These are phyloP conservation scores for Hyles vespertilio DNA, from an alignment of 1,140 invertebrate genomes.

Conservation along the genomic window DNA sequence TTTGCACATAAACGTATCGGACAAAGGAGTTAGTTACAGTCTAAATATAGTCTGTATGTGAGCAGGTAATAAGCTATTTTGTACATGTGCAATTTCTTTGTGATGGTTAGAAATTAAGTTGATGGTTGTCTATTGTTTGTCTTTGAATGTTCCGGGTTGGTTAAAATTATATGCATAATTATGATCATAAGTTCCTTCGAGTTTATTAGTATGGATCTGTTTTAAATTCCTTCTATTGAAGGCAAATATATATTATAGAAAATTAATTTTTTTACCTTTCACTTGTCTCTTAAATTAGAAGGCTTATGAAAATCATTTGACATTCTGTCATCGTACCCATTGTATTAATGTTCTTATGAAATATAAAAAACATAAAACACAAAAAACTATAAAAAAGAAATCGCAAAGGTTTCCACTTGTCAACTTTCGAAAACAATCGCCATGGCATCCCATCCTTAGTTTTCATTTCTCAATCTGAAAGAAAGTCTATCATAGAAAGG, in stretches of 20 bases:
- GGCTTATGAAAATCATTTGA: no score
- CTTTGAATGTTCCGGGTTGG: background rate
- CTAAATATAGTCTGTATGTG: background rate
- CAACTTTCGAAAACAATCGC: constrained; percentile 10
- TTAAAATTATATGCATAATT: no score
- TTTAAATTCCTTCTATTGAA: no score
- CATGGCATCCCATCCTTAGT: constrained; percentile 21
- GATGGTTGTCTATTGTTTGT: constrained; percentile 1
- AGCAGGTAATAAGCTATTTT: constrained; percentile 6
- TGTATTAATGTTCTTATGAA: no score
- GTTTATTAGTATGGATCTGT: no score
- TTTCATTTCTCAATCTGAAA: constrained; percentile 52
- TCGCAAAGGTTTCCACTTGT: background rate
- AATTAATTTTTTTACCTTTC: no score
- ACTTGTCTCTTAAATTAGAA: no score
- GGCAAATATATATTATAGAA: no score
- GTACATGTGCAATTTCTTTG: constrained; percentile 6
- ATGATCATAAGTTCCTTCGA: no score
- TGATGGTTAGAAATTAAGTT: constrained; percentile 5
- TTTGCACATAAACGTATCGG: constrained; percentile 8
- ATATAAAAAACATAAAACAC: no score
- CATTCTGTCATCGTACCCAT: no score
- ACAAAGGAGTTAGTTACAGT: constrained; percentile 8
- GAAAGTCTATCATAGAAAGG: constrained; percentile 43
- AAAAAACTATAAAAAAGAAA: background rate